phyloP scores from a whole-genome alignment of 2,797 vertebrate species.

The Carcharodon carcharias region DNA sequence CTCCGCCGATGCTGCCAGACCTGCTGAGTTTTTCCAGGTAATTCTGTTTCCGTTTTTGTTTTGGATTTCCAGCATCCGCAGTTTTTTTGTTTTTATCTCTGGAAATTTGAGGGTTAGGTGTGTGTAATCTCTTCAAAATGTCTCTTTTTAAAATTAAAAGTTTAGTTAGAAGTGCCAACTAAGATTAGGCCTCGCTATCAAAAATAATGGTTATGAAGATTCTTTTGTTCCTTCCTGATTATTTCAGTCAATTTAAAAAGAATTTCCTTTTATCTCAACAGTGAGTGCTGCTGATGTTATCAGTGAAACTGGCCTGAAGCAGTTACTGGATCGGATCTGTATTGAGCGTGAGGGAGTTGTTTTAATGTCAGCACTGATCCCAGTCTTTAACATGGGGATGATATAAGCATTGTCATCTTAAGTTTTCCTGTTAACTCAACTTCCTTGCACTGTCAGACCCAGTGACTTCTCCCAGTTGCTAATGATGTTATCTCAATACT shows the following conservation, averaged over 20 bases:
- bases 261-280: neutral
- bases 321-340: neutral
- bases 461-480: neutral
- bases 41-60: too few relatives aligned
- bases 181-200: neutral
- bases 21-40: too few relatives aligned
- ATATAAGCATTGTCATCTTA: neutral
- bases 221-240: neutral
- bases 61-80: too few relatives aligned
- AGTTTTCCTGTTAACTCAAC: neutral
- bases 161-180: neutral
- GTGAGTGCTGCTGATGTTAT: neutral
- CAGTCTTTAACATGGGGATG: neutral
- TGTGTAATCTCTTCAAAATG: neutral
- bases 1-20: too few relatives aligned
- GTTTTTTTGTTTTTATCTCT: too few relatives aligned
- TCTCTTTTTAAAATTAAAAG: neutral
- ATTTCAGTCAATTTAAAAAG: neutral
- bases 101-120: neutral
- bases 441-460: neutral
- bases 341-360: neutral
- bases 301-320: neutral
- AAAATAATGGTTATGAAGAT: neutral
- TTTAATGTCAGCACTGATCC: neutral
- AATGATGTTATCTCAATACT: neutral